phyloP scores from a whole-genome alignment of 92 coral and sea anemone genomes.

The Ricordea florida region DNA sequence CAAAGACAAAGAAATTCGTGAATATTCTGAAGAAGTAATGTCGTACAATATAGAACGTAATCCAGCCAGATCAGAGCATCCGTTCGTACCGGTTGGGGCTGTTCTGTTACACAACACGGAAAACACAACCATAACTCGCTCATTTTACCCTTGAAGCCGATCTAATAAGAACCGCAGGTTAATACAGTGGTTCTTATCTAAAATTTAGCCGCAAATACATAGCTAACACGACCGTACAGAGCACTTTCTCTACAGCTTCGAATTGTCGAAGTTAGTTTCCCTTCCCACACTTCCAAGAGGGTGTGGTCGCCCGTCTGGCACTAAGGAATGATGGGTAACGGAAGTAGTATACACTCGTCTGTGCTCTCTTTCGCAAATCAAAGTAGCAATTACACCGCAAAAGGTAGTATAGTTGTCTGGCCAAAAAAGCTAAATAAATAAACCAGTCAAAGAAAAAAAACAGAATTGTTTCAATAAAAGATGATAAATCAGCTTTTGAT shows the following conservation, averaged over 20 bases:
- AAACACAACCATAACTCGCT: slow-evolving; percentile 68
- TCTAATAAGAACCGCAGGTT: background rate
- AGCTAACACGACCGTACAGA: background rate
- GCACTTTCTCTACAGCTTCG: background rate
- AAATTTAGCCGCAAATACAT: slow-evolving; percentile 24
- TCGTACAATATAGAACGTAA: background rate
- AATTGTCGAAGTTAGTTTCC: slow-evolving; percentile 7
- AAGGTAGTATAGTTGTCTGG: background rate
- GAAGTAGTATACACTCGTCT: background rate
- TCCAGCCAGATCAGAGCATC: background rate
- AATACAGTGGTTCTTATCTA: background rate
- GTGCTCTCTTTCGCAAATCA: background rate
- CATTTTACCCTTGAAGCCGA: slow-evolving; percentile 39
- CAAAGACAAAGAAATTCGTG: background rate
- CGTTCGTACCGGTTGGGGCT: slow-evolving; percentile 60
- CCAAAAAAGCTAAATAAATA: too few species aligned
- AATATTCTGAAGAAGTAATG: background rate
- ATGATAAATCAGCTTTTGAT: too few species aligned
- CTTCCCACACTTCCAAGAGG: slow-evolving; percentile 57
- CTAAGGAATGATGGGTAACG: slow-evolving; percentile 25
- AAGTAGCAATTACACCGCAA: background rate
- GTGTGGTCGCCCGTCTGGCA: slow-evolving; percentile 11
- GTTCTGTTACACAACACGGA: slow-evolving; percentile 65
- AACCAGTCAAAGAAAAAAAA: too few species aligned
- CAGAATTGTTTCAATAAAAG: too few species aligned